Base-by-base conservation (phyloP, 2,888 invertebrate species). In the Gymnosoma rotundatum region DNA sequence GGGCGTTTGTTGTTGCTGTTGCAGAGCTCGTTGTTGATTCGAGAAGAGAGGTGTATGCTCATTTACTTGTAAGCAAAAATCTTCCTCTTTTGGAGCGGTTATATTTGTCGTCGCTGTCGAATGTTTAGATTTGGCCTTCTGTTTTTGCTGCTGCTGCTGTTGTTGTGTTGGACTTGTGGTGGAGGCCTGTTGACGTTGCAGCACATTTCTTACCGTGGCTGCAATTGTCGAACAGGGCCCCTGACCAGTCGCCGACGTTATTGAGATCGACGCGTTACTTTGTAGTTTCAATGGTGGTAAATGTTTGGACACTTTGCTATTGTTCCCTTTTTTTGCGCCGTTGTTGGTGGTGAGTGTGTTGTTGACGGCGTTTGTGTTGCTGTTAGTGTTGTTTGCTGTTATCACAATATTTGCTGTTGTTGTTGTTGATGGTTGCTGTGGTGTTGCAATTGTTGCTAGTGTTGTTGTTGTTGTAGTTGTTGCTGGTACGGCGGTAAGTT, bases 171-270 rank as follows among this genome's bases (percentile, higher is more conserved):
- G 69, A 78, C 69, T 85, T 69, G 85, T 60, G 66, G 82, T 50
- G 21, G 83, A 81, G 83, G 89, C 88, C 83, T 88, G 87, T 83
- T 91, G 91, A 58, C 90, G 90, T 86, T 89, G 91, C 79, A 91
- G 86, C 78, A 89, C 88, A 87, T 88, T 90, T 87, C 90, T 87
- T 56, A 86, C 83, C 82, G 86, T 60, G 54, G 82, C 83, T 75
- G 83, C 86, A 86, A 86, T 86, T 81, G 86, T 86, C 84, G 84
- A 84, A 84, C 84, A 84, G 79, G 78, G 73, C 69, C 83, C 85
- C 60, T 80, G 69, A 38, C 78, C 69, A 7, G 83, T 18, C 64
- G 83, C 36, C 32, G 86, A 76, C 60, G 81, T 75, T 73, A 54
- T 70, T 54, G 66, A 69, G 32, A 21, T 69, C 2, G 64, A n/a